Evolutionary conservation across 2,888 invertebrate genomes (phyloP).

Genomic region (Plagiodera versicolora): DNA sequence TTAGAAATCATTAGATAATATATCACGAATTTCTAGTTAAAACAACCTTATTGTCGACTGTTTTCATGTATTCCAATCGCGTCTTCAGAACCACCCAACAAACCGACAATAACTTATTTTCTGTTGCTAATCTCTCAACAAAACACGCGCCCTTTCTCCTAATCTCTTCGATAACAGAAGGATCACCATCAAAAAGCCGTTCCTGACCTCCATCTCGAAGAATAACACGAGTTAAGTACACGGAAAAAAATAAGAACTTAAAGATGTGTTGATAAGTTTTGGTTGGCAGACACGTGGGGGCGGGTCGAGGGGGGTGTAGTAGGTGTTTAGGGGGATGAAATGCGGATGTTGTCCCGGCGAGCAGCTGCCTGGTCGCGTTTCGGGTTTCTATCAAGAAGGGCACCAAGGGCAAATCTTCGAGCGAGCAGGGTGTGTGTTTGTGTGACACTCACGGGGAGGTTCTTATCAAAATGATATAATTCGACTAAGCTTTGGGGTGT

Average conservation of each 20-base stretch:
- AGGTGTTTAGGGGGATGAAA: constrained; percentile 38
- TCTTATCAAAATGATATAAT: constrained; percentile 21
- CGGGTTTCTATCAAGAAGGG: constrained; percentile 32
- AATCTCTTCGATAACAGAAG: constrained; percentile 21
- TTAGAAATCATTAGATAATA: too few relatives aligned
- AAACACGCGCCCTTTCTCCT: constrained; percentile 21
- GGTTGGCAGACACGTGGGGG: constrained; percentile 29
- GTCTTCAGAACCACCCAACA: too few relatives aligned
- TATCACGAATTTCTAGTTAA: too few relatives aligned
- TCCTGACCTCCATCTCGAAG: constrained; percentile 11
- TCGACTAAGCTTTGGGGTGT: not conserved
- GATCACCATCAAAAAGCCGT: constrained; percentile 28
- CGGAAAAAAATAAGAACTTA: constrained; percentile 30
- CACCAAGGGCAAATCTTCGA: constrained; percentile 19
- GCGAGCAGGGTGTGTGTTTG: not conserved
- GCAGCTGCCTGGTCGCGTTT: constrained; percentile 36
- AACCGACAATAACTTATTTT: too few relatives aligned
- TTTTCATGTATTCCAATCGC: too few relatives aligned
- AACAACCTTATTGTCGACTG: too few relatives aligned
- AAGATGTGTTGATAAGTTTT: constrained; percentile 40
- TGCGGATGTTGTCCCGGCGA: constrained; percentile 39
- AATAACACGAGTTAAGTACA: constrained; percentile 22
- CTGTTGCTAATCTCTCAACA: constrained; percentile 14
- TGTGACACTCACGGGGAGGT: constrained; percentile 23
- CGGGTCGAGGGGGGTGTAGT: constrained; percentile 24